Conservation (phyloP, 2,888 invertebrate species). For the Resseliella maxima region DNA sequence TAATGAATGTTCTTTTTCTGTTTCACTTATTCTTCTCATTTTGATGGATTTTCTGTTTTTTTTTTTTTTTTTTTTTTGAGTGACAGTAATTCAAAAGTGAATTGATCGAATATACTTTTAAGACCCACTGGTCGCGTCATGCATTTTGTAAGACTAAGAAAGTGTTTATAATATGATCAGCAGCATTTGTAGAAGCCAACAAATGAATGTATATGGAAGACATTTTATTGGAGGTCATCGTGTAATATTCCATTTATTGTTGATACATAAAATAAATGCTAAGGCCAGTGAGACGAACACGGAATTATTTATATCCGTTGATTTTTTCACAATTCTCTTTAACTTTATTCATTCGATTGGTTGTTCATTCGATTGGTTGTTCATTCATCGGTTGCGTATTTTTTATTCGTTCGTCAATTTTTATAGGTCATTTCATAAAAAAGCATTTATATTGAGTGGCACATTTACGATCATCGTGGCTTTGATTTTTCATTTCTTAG, state of each 20-base stretch:
- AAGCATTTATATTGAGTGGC: background rate
- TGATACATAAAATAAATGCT: background rate
- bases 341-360: background rate
- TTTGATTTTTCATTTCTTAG: background rate
- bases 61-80: background rate
- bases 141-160: background rate
- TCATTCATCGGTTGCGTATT: too few relatives aligned
- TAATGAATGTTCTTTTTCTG: background rate
- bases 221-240: background rate
- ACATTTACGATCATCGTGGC: background rate
- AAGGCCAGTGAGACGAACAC: background rate
- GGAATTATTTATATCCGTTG: background rate
- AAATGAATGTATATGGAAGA: background rate
- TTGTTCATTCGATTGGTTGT: background rate
- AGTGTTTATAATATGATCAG: too few relatives aligned
- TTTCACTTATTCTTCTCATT: background rate
- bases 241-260: background rate
- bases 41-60: background rate
- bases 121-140: background rate
- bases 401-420: background rate
- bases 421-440: background rate
- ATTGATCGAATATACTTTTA: background rate
- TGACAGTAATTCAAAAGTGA: constrained; percentile 3
- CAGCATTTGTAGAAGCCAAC: background rate
- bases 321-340: background rate